Conservation (phyloP, 2,113 vertebrate species). For the Ellobius talpinus region DNA sequence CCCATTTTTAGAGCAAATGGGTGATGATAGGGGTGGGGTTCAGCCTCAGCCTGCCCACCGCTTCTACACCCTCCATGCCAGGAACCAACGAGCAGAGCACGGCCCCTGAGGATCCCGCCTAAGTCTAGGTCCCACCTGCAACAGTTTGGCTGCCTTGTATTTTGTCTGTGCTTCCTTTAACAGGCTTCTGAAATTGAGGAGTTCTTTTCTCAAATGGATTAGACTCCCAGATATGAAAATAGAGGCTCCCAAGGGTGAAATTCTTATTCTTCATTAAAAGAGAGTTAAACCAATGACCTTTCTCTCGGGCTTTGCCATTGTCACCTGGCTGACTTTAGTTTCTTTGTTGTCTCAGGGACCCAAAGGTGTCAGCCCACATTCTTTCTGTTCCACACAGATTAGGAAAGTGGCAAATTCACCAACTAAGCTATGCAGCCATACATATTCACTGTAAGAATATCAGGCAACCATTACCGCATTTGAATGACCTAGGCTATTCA, state of each 20-base stretch:
- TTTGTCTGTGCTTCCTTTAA: neutral
- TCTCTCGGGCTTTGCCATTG: neutral
- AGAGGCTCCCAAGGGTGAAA: conserved; percentile 22
- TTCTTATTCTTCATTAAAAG: conserved; percentile 71
- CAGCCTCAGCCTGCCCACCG: neutral
- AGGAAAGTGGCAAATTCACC: neutral
- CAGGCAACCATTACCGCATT: neutral
- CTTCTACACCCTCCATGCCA: neutral
- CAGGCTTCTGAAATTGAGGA: conserved; percentile 30
- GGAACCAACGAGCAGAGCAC: neutral
- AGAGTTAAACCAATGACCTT: conserved; percentile 66
- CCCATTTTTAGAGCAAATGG: neutral
- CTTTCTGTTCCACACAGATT: neutral
- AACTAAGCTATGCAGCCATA: neutral
- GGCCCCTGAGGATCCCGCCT: neutral
- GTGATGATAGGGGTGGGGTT: neutral
- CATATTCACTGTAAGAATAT: neutral
- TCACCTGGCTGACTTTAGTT: neutral
- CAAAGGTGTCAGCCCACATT: neutral
- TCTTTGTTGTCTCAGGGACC: neutral
- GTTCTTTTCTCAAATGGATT: conserved; percentile 56
- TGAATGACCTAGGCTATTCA: neutral
- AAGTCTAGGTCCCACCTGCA: neutral
- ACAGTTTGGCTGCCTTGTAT: neutral
- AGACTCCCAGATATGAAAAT: conserved; percentile 30